Evolutionary conservation across 2,797 vertebrate genomes (phyloP).

Genomic region (Scyliorhinus canicula): DNA sequence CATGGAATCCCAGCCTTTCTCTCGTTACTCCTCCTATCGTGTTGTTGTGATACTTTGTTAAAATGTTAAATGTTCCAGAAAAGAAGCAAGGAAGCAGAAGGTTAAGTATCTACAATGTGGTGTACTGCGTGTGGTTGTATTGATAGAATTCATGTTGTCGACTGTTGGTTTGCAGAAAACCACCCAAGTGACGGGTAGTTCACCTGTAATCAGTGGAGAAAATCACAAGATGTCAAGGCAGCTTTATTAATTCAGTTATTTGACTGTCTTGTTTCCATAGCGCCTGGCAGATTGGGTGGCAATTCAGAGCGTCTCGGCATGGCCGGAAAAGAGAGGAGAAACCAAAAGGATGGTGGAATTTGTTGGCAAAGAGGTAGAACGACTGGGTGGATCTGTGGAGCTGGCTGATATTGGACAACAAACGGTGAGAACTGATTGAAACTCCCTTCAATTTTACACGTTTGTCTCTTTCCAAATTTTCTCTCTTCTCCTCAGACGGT

Average conservation of each 20-base stretch:
- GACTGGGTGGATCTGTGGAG: slow-evolving; percentile 74
- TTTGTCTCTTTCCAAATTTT: not conserved
- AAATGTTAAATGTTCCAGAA: not conserved
- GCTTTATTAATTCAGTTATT: no score
- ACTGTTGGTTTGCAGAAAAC: not conserved
- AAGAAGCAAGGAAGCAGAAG: not conserved
- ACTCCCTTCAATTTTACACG: not conserved
- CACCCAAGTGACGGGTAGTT: not conserved
- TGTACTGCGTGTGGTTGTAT: not conserved
- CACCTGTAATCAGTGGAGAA: not conserved
- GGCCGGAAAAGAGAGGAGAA: slow-evolving; percentile 84
- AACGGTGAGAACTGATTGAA: slow-evolving; percentile 56
- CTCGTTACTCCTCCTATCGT: no score
- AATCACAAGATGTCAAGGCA: not conserved
- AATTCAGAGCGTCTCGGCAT: slow-evolving; percentile 87
- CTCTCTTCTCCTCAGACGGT: not conserved
- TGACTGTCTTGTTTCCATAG: slow-evolving; percentile 50
- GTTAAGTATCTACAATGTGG: not conserved
- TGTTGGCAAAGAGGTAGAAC: slow-evolving; percentile 74
- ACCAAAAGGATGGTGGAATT: slow-evolving; percentile 86
- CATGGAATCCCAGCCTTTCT: not conserved
- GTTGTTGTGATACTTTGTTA: not conserved
- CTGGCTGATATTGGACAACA: slow-evolving; percentile 81
- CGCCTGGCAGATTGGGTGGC: slow-evolving; percentile 82
- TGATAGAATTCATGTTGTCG: not conserved